A percentile compares a stretch with the other conserved stretches of the same genome.
Evolutionary conservation across 2,888 invertebrate species (phyloP).

Genomic region (Ctena decussata): DNA sequence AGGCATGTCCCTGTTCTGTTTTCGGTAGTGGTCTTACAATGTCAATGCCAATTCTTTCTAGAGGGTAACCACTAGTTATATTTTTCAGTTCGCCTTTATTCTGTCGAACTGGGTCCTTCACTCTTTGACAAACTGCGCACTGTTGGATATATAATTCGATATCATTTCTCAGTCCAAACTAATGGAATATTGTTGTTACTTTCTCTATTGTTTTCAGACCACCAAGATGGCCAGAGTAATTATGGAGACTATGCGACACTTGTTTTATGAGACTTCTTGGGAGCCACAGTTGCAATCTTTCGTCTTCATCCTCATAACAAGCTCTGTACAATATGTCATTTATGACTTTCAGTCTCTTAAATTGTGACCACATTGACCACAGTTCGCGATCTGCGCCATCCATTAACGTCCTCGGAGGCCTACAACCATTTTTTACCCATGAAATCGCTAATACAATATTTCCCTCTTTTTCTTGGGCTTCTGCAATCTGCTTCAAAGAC

Average conservation of each 20-base stretch:
- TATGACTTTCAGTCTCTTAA: neutral
- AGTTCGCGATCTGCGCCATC: too few species aligned
- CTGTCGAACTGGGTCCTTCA: neutral
- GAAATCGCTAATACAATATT: neutral
- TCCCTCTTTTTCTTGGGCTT: neutral
- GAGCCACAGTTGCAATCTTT: neutral
- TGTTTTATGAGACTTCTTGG: neutral
- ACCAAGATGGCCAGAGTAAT: conserved; percentile 1
- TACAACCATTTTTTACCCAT: neutral
- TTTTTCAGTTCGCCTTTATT: neutral
- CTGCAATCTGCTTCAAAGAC: neutral
- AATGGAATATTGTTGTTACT: neutral
- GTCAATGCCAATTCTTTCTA: conserved; percentile 20
- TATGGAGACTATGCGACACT: neutral
- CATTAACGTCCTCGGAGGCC: neutral
- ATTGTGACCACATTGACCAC: conserved; percentile 18
- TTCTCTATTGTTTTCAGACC: neutral
- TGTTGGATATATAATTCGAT: conserved; percentile 3
- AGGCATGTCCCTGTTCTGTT: too few species aligned
- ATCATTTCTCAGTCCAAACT: neutral
- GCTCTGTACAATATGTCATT: neutral
- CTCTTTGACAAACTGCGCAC: neutral
- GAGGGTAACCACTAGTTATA: conserved; percentile 3
- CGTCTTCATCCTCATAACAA: neutral
- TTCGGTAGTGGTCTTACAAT: conserved; percentile 7